These are phyloP conservation scores for Cladopsammia gracilis DNA, from an alignment of 64 coral and sea anemone genomes.

Conservation along the genomic window DNA sequence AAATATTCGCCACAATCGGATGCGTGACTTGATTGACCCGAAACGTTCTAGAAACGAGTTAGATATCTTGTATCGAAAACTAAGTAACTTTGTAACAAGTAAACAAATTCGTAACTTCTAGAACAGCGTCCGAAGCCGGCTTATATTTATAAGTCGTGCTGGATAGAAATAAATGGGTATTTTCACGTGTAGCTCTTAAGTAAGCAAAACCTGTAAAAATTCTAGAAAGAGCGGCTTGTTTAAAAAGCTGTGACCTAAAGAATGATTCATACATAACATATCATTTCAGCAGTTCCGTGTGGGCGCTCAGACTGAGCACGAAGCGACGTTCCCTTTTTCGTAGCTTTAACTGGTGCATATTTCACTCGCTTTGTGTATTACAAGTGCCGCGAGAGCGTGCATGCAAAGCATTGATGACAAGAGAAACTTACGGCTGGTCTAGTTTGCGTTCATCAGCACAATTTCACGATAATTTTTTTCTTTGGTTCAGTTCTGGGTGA, in stretches of 20 bases:
- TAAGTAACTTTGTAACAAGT: constrained; percentile 67
- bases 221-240: constrained; percentile 26
- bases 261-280: neutral
- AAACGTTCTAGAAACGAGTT: constrained; percentile 22
- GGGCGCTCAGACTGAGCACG: neutral
- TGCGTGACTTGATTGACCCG: constrained; percentile 28
- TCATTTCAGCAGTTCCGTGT: constrained; percentile 10
- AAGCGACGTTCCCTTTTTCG: neutral
- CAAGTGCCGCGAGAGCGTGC: neutral
- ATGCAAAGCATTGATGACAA: neutral
- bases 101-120: constrained; percentile 47
- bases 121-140: constrained; percentile 15
- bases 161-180: neutral
- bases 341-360: neutral
- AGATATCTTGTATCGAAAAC: constrained; percentile 44
- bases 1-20: neutral
- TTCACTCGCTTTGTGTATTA: neutral
- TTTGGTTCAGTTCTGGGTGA: neutral
- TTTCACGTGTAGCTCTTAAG: constrained; percentile 34
- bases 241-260: constrained; percentile 2
- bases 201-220: neutral
- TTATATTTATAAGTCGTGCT: constrained; percentile 3
- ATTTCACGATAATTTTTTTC: neutral
- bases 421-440: neutral
- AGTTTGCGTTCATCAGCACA: neutral